Base-by-base conservation (phyloP, 64 coral and sea anemone genomes). In the Hydrozoanthus tunicans region DNA sequence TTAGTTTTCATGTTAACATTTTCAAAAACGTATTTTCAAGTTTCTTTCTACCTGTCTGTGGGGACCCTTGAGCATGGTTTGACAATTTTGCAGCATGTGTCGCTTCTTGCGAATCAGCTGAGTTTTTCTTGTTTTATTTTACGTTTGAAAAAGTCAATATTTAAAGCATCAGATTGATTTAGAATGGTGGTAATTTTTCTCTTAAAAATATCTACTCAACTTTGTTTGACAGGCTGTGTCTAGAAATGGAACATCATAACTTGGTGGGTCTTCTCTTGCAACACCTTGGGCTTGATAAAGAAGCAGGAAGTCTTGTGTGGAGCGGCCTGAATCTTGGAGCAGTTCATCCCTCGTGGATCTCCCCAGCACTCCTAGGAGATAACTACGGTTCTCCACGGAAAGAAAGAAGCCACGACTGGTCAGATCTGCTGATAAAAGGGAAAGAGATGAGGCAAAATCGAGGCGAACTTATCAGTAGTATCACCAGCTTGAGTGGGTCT, bases 261-360 rank as follows among this genome's bases (percentile, higher is more conserved):
- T 68, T 99, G 61, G 93, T 95, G 66, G 97, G 97, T 24, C 73
- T 99, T 66, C 79, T 99, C 52, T 72, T 99, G 74, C 94, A 99
- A 57, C 92, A 95, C 64, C 58, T 99, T 15, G 94, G 97, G 9
- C 94, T 95, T 80, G 97, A 99, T 62, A 90, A 94, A 74, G 94
- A 99, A 53, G 94, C 91, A 32, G 97, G 97, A 61, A 92, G 93
- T 51, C 93, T 99, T 23, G 89, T 94, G 58, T 99, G 90, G 79
- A 94, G 89, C 9, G 92, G 92, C 14, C 79, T 99, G 59, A 99
- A 99, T 70, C 94, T 99, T 59, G 92, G 96, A 26, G 64, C 79
- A 53, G 72, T 99, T 6, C 76, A 79, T 25, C 94, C 94, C 24
- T 83, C 92, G 6, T 99, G 96, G 96, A 77, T 99, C 1, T 88